phyloP scores from a whole-genome alignment of 2,888 invertebrate genomes.

The Dioctria rufipes region DNA sequence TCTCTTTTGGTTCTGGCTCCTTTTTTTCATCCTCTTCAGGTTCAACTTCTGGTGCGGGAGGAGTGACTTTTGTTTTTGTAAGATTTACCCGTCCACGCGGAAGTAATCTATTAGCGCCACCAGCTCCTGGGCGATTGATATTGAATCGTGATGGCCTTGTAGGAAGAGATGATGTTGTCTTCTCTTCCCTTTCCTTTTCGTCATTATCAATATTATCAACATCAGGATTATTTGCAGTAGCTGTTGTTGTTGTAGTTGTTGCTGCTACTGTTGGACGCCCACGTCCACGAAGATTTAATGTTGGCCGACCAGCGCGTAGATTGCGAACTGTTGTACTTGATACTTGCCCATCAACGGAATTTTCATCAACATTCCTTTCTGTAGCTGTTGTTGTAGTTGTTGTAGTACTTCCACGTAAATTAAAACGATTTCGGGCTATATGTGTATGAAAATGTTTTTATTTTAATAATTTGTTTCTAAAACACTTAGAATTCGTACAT shows the following conservation, averaged over 20 bases:
- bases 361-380: constrained; percentile 63
- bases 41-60: constrained; percentile 60
- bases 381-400: constrained; percentile 58
- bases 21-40: constrained; percentile 45
- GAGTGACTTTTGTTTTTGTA: constrained; percentile 62
- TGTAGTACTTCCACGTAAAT: constrained; percentile 67
- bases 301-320: constrained; percentile 66
- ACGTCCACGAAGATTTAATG: constrained; percentile 67
- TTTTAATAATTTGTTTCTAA: too few species aligned
- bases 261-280: constrained; percentile 64
- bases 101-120: constrained; percentile 65
- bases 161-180: constrained; percentile 61
- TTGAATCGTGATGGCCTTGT: constrained; percentile 68
- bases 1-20: constrained; percentile 52
- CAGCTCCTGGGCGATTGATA: constrained; percentile 65
- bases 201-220: constrained; percentile 60
- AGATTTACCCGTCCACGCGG: constrained; percentile 66
- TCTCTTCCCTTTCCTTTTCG: constrained; percentile 63
- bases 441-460: too few species aligned
- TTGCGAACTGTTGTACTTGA: constrained; percentile 66
- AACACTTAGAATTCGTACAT: too few species aligned
- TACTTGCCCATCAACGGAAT: constrained; percentile 62
- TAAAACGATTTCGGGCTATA: constrained; percentile 70
- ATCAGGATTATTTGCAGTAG: constrained; percentile 51
- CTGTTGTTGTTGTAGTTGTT: constrained; percentile 66